Evolutionary conservation across 1,140 invertebrate species (phyloP).

Genomic region (Pemphigus obesinymphae): DNA sequence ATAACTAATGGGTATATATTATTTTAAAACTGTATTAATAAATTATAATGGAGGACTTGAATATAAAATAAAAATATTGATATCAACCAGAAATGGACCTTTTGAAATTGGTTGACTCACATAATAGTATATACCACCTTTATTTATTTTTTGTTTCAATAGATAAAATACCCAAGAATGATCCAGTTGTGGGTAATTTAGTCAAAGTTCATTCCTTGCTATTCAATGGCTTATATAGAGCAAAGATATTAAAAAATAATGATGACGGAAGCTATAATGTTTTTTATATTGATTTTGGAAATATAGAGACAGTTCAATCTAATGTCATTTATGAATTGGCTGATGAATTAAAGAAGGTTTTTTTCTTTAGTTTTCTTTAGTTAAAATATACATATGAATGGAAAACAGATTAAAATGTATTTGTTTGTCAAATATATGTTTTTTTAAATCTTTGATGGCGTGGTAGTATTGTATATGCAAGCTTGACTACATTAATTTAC

Average conservation of each 20-base stretch:
- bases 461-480: too few relatives aligned
- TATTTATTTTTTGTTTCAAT: not conserved
- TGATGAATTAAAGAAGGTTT: slow-evolving; percentile 22
- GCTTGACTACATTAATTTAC: too few relatives aligned
- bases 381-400: not conserved
- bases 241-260: slow-evolving; percentile 11
- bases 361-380: not conserved
- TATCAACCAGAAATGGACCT: too few relatives aligned
- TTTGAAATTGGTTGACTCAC: too few relatives aligned
- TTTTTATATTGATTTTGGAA: slow-evolving; percentile 23
- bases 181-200: slow-evolving; percentile 7
- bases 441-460: too few relatives aligned
- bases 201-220: not conserved
- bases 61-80: too few relatives aligned
- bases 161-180: not conserved
- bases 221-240: not conserved
- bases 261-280: not conserved
- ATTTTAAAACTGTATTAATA: too few relatives aligned
- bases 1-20: too few relatives aligned
- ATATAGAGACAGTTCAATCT: not conserved
- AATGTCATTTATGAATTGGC: not conserved
- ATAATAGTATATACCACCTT: too few relatives aligned
- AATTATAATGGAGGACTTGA: too few relatives aligned
- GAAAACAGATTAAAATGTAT: not conserved
- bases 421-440: too few relatives aligned